phyloP scores from a whole-genome alignment of 2,888 invertebrate genomes.

The Drosophila trichaetosa region DNA sequence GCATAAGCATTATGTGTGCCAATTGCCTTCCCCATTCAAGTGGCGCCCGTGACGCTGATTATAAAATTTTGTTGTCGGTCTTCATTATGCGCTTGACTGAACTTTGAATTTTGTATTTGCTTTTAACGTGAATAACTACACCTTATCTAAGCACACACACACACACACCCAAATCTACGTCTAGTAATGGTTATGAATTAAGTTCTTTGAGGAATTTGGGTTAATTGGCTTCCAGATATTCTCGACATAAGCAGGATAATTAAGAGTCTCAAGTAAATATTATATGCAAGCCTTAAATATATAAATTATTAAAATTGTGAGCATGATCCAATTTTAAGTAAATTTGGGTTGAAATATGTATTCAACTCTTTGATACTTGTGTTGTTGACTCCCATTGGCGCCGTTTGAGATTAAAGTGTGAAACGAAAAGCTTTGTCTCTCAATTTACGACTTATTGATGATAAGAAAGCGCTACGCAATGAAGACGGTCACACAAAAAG shows the following conservation, averaged over 20 bases:
- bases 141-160: conserved; percentile 44
- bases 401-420: conserved; percentile 38
- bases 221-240: conserved; percentile 35
- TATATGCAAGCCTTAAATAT: conserved; percentile 1
- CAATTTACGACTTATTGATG: conserved; percentile 30
- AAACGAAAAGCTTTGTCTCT: conserved; percentile 46
- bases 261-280: background rate
- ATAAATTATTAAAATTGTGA: background rate
- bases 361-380: conserved; percentile 14
- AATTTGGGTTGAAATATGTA: background rate
- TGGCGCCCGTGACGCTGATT: conserved; percentile 55
- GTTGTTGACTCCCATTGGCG: conserved; percentile 15
- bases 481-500: conserved; percentile 7
- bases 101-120: conserved; percentile 46
- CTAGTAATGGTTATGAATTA: conserved; percentile 31
- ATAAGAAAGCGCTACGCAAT: conserved; percentile 32
- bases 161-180: conserved; percentile 14
- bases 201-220: conserved; percentile 30
- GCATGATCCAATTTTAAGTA: background rate
- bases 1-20: conserved; percentile 9
- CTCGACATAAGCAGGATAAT: conserved; percentile 20
- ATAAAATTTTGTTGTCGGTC: conserved; percentile 55
- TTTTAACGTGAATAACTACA: conserved; percentile 40
- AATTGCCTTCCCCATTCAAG: conserved; percentile 32
- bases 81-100: conserved; percentile 61